Percentiles rank a stretch among this genome's conserved stretches.
These are phyloP conservation scores for Euphydryas editha DNA, from an alignment of 2,888 invertebrate genomes.

Conservation along the genomic window DNA sequence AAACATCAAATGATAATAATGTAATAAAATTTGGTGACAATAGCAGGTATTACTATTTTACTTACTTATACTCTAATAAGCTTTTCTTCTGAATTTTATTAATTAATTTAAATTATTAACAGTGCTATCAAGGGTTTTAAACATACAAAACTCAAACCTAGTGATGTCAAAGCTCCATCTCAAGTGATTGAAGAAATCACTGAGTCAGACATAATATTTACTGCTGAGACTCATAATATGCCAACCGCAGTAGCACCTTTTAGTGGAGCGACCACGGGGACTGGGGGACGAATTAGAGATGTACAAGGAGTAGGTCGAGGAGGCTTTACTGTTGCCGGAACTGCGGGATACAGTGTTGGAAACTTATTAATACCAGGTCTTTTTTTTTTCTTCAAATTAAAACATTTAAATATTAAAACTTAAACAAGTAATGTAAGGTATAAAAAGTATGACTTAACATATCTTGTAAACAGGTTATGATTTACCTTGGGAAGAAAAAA, in stretches of 20 bases:
- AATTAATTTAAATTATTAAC: conserved; percentile 47
- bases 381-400: neutral
- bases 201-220: conserved; percentile 95
- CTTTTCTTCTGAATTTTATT: too few relatives aligned
- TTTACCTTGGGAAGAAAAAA: conserved; percentile 93
- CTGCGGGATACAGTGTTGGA: conserved; percentile 98
- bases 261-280: conserved; percentile 98
- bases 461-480: conserved; percentile 86
- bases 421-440: neutral
- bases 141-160: conserved; percentile 88
- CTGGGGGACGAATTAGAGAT: conserved; percentile 97
- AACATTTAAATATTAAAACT: neutral
- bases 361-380: conserved; percentile 94
- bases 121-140: conserved; percentile 94
- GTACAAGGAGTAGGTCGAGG: conserved; percentile 98
- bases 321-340: conserved; percentile 96
- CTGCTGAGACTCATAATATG: conserved; percentile 99
- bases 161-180: conserved; percentile 82
- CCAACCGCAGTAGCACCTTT: conserved; percentile 99
- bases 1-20: conserved; percentile 93
- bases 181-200: conserved; percentile 83
- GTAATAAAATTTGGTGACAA: conserved; percentile 99
- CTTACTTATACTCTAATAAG: too few relatives aligned
- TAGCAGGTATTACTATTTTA: conserved; percentile 86
- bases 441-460: neutral